A percentile compares a stretch with the other conserved stretches of the same genome.
Conservation (phyloP, 2,797 vertebrate species). For the Trachops cirrhosus region DNA sequence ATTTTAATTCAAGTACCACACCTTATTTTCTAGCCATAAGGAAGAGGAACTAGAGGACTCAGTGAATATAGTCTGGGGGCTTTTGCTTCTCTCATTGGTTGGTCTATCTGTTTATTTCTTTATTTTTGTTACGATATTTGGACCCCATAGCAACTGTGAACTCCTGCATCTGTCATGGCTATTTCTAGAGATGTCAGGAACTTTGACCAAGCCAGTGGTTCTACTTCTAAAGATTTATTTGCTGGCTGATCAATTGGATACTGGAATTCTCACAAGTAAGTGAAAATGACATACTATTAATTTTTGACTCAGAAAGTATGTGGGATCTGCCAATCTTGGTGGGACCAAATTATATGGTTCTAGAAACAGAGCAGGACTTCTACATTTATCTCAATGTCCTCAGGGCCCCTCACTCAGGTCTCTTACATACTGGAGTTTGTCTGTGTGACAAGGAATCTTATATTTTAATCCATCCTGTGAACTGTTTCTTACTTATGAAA, state of each 20-base stretch:
- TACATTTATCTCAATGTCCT: conserved; percentile 57
- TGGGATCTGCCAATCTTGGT: background rate
- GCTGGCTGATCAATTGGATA: background rate
- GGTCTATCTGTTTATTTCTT: conserved; percentile 3
- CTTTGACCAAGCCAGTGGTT: background rate
- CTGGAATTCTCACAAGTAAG: background rate
- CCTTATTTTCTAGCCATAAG: conserved; percentile 36
- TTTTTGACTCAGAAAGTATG: background rate
- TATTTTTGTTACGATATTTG: background rate
- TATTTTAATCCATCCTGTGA: conserved; percentile 59
- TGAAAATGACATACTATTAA: background rate
- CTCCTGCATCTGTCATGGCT: background rate
- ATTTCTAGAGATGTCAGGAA: conserved; percentile 31
- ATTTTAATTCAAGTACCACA: conserved; percentile 45
- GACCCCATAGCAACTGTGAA: background rate
- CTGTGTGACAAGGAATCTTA: conserved; percentile 60
- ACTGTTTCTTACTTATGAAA: conserved; percentile 64
- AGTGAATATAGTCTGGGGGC: background rate
- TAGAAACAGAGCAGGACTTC: background rate
- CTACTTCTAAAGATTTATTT: conserved; percentile 27
- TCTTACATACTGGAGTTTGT: conserved; percentile 65
- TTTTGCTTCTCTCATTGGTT: background rate
- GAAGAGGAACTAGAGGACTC: background rate
- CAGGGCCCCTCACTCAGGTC: conserved; percentile 62
- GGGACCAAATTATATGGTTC: background rate